Conservation (phyloP, 2,797 vertebrate species). For the Halcyon smyrnensis region DNA sequence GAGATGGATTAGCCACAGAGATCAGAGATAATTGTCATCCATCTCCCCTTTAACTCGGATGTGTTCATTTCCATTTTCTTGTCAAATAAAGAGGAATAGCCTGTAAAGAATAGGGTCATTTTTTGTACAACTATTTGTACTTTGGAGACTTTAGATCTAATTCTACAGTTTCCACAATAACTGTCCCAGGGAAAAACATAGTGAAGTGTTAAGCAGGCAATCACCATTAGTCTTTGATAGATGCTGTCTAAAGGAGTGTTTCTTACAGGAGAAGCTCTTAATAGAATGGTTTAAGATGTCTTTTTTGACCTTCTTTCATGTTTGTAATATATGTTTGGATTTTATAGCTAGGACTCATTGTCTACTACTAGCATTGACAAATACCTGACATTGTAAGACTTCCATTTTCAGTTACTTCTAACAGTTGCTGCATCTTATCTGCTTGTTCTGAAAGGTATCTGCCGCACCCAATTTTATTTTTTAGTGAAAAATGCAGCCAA, state of each 20-base stretch:
- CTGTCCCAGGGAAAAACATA: not conserved
- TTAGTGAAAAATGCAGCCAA: not conserved
- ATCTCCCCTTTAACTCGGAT: not conserved
- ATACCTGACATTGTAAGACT: not conserved
- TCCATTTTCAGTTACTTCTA: not conserved
- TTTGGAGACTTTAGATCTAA: not conserved
- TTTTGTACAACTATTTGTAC: not conserved
- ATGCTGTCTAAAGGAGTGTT: not conserved
- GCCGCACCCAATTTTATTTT: not conserved
- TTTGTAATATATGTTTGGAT: not conserved
- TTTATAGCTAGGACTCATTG: not conserved
- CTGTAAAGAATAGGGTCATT: not conserved
- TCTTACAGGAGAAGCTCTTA: not conserved
- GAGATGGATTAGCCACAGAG: not conserved
- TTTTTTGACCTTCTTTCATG: not conserved
- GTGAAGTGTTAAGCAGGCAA: not conserved
- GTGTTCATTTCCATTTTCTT: conserved; percentile 11
- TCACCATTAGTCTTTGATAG: not conserved
- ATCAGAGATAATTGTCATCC: not conserved
- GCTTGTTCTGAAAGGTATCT: not conserved
- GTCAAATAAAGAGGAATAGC: not conserved
- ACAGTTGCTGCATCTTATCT: not conserved
- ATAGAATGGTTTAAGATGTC: not conserved
- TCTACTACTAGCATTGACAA: not conserved
- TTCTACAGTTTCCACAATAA: not conserved